phyloP scores from a whole-genome alignment of 1,140 invertebrate species.

The Drosophila melanogaster region DNA sequence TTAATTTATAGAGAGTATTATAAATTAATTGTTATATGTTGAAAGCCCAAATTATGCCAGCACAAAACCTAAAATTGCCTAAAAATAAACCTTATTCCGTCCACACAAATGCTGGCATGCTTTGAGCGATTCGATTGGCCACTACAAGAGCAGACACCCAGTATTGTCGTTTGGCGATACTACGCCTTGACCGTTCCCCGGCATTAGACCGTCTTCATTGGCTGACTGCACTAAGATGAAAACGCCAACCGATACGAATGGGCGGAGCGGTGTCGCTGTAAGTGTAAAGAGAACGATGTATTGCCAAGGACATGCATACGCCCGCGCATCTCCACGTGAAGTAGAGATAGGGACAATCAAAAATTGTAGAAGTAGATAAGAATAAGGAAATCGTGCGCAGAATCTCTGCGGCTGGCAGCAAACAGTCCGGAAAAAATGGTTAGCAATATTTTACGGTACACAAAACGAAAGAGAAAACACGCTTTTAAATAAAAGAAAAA shows the following conservation, averaged over 20 bases:
- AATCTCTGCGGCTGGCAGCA: conserved; percentile 67
- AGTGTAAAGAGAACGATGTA: conserved; percentile 61
- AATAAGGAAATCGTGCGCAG: conserved; percentile 71
- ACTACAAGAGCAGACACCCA: conserved; percentile 16
- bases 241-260: conserved; percentile 50
- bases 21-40: too few relatives aligned
- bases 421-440: conserved; percentile 76
- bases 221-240: conserved; percentile 50
- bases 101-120: background rate
- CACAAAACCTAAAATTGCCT: background rate
- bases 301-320: conserved; percentile 43
- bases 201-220: conserved; percentile 66
- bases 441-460: conserved; percentile 73
- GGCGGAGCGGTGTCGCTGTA: conserved; percentile 51
- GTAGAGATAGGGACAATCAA: conserved; percentile 50
- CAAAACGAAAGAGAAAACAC: conserved; percentile 58
- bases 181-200: conserved; percentile 36
- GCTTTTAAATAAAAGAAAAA: conserved; percentile 61
- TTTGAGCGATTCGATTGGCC: conserved; percentile 20
- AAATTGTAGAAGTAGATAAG: conserved; percentile 52
- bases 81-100: conserved; percentile 6
- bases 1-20: too few relatives aligned
- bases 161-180: conserved; percentile 13
- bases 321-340: conserved; percentile 18
- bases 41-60: too few relatives aligned